phyloP scores from a whole-genome alignment of 2,113 vertebrate genomes.

The Speoplatyrhinus poulsoni region DNA sequence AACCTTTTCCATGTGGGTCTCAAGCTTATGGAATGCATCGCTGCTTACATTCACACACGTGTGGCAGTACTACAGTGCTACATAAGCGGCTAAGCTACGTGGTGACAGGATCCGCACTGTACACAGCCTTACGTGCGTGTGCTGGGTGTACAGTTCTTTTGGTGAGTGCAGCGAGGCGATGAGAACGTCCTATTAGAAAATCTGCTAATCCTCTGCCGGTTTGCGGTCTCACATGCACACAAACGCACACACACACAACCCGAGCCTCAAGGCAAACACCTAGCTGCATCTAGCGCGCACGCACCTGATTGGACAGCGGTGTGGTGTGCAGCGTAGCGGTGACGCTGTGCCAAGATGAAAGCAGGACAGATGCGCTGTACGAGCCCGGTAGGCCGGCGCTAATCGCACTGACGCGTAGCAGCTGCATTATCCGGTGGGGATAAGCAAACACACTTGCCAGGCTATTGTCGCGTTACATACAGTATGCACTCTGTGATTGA shows the following conservation, averaged over 20 bases:
- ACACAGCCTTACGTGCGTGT: slow-evolving; percentile 52
- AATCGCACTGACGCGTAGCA: slow-evolving; percentile 29
- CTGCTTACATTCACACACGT: slow-evolving; percentile 13
- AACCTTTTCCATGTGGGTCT: slow-evolving; percentile 41
- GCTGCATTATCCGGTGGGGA: slow-evolving; percentile 32
- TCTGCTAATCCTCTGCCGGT: slow-evolving; percentile 59
- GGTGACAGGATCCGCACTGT: slow-evolving; percentile 56
- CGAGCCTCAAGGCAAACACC: slow-evolving; percentile 62
- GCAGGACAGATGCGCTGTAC: slow-evolving; percentile 1
- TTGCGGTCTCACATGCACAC: slow-evolving; percentile 59
- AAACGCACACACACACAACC: slow-evolving; percentile 38
- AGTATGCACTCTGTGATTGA: slow-evolving; percentile 44
- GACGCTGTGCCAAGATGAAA: background rate
- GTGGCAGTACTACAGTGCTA: slow-evolving; percentile 36
- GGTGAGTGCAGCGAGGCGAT: slow-evolving; percentile 60
- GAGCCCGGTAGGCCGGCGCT: slow-evolving; percentile 2
- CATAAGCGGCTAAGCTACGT: slow-evolving; percentile 63
- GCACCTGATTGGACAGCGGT: slow-evolving; percentile 12
- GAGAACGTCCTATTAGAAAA: slow-evolving; percentile 44
- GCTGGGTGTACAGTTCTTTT: slow-evolving; percentile 48
- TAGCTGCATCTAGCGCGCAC: slow-evolving; percentile 17
- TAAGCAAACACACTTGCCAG: slow-evolving; percentile 56
- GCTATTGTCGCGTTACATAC: slow-evolving; percentile 18
- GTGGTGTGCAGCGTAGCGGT: background rate
- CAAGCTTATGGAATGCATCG: slow-evolving; percentile 48